A percentile compares a stretch with the other conserved stretches of the same genome.
phyloP scores from a whole-genome alignment of 2,888 invertebrate species.

The Dastarcus helophoroides region DNA sequence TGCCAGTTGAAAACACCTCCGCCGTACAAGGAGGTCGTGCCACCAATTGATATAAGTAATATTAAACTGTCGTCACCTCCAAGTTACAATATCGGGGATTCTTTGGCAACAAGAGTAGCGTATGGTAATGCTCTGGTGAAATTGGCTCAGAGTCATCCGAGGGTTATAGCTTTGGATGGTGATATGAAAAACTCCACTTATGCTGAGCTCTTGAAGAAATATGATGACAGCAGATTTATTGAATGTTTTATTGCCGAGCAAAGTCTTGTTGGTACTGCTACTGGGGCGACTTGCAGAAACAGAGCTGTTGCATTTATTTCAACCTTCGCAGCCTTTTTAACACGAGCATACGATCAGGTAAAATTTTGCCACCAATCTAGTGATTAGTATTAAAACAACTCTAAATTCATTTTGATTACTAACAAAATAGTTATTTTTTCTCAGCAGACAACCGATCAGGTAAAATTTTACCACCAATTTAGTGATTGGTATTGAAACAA shows the following conservation, averaged over 20 bases:
- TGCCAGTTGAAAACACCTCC: constrained; percentile 39
- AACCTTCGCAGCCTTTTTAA: constrained; percentile 96
- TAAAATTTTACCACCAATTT: too few species aligned
- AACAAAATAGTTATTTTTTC: too few species aligned
- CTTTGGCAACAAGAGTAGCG: constrained; percentile 79
- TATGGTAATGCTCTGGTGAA: constrained; percentile 92
- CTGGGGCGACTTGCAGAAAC: constrained; percentile 88
- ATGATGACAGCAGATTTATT: constrained; percentile 61
- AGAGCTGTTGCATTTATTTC: constrained; percentile 88
- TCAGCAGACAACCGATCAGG: too few species aligned
- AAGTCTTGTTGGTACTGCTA: constrained; percentile 90
- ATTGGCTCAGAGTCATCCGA: constrained; percentile 56
- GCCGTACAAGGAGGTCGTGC: constrained; percentile 53
- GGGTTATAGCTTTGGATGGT: constrained; percentile 89
- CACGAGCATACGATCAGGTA: constrained; percentile 90
- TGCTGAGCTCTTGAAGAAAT: constrained; percentile 78
- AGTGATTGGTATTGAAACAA: too few species aligned
- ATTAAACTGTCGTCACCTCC: constrained; percentile 68
- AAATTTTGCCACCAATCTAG: constrained; percentile 4
- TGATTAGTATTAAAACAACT: too few species aligned
- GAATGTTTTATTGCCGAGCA: constrained; percentile 99
- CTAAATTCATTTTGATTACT: too few species aligned
- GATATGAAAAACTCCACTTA: constrained; percentile 99
- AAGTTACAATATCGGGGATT: constrained; percentile 62
- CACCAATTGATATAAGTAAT: constrained; percentile 56